Percentiles rank a stretch among this genome's conserved stretches.
These are phyloP conservation scores for Actinia equina DNA, from an alignment of 64 coral and sea anemone genomes.

Conservation along the genomic window DNA sequence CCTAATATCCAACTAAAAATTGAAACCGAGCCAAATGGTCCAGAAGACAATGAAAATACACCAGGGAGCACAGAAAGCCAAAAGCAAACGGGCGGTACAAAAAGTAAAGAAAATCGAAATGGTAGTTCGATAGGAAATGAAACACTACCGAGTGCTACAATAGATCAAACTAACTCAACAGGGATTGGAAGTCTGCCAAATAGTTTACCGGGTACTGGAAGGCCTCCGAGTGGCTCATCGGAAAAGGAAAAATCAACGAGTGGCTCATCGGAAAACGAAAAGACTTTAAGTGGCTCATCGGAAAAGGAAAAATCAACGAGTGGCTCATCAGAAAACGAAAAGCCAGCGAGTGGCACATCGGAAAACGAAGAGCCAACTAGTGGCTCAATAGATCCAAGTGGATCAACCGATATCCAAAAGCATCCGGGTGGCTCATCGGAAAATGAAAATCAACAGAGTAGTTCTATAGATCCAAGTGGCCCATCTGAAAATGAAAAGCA, in stretches of 20 bases:
- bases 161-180: too few relatives aligned
- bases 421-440: background rate
- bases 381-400: background rate
- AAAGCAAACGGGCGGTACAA: background rate
- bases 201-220: too few relatives aligned
- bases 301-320: too few relatives aligned
- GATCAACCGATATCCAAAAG: background rate
- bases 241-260: too few relatives aligned
- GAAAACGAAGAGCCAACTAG: background rate
- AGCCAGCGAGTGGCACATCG: background rate
- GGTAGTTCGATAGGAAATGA: too few relatives aligned
- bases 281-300: too few relatives aligned
- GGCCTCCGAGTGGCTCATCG: too few relatives aligned
- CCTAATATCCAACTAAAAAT: background rate
- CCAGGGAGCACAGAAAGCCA: background rate
- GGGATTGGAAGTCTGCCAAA: too few relatives aligned
- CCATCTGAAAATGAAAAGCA: background rate
- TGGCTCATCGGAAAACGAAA: too few relatives aligned
- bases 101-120: too few relatives aligned
- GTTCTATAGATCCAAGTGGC: background rate
- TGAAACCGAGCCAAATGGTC: background rate
- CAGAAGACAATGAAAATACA: background rate
- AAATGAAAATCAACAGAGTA: background rate
- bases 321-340: background rate
- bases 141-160: too few relatives aligned